phyloP scores from a whole-genome alignment of 2,113 vertebrate species.

The Condylura cristata region DNA sequence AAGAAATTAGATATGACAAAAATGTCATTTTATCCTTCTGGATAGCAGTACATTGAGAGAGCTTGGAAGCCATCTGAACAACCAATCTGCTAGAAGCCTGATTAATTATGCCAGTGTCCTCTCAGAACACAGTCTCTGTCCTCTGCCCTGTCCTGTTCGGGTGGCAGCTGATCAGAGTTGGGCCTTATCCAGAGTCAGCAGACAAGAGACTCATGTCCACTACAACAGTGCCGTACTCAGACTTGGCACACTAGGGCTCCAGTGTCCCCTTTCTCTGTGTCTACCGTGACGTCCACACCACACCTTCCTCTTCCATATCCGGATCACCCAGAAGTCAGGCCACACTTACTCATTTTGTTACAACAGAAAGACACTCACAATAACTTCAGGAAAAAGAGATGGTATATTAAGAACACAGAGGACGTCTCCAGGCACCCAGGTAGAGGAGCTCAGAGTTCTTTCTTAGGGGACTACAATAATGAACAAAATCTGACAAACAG shows the following conservation, averaged over 20 bases:
- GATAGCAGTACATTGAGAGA: background rate
- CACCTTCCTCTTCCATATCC: background rate
- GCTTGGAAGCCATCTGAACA: background rate
- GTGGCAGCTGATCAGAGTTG: background rate
- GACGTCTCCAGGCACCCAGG: background rate
- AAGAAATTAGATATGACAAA: background rate
- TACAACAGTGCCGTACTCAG: background rate
- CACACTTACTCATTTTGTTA: background rate
- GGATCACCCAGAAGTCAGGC: background rate
- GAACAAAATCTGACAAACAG: background rate
- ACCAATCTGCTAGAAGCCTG: background rate
- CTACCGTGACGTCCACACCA: fast-evolving
- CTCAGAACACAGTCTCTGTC: background rate
- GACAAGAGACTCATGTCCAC: background rate
- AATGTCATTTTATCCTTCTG: background rate
- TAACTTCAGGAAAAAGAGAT: no score
- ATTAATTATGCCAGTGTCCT: background rate
- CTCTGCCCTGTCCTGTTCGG: background rate
- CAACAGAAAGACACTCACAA: background rate
- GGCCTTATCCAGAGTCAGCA: background rate
- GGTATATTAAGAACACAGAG: background rate
- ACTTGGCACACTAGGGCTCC: fast-evolving
- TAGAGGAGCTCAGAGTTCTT: background rate
- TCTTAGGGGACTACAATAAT: background rate
- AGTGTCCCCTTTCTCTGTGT: background rate